These are phyloP conservation scores for Leucopsar rothschildi DNA, from an alignment of 2,113 vertebrate species.

Conservation along the genomic window DNA sequence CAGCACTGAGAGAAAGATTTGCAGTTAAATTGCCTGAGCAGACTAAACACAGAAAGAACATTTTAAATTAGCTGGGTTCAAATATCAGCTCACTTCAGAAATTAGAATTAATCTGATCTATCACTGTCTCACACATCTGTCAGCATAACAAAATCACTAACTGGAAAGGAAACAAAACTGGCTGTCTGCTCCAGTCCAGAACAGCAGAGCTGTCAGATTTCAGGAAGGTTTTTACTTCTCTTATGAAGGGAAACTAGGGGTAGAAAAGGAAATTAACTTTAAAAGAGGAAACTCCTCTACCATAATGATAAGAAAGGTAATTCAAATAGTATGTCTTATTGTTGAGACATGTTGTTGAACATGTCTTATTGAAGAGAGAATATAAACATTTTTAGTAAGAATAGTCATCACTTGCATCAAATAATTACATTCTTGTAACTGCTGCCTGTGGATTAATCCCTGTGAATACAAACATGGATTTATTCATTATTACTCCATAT, in stretches of 20 bases:
- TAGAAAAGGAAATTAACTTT: not conserved
- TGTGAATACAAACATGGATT: not conserved
- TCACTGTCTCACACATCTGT: not conserved
- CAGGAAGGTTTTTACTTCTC: not conserved
- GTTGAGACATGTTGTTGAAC: no score
- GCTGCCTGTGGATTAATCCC: not conserved
- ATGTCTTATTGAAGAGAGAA: not conserved
- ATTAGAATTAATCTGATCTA: constrained; percentile 40
- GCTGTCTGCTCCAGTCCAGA: not conserved
- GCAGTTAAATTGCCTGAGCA: constrained; percentile 1
- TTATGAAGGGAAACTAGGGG: not conserved
- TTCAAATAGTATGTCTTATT: not conserved
- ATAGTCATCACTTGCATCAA: not conserved
- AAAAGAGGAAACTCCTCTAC: not conserved
- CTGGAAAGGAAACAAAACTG: not conserved
- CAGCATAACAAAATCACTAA: constrained; percentile 7
- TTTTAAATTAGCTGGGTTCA: constrained; percentile 10
- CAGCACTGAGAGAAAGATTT: not conserved
- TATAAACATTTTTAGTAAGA: not conserved
- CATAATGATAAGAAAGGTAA: not conserved
- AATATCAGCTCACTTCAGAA: constrained; percentile 18
- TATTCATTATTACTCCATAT: not conserved
- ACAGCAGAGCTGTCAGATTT: not conserved
- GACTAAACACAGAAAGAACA: not conserved
- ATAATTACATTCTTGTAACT: not conserved